Evolutionary conservation across 2,888 invertebrate genomes (phyloP), one percentile per base, ranked within the genome.

Genomic region (Ceraclea dissimilis): DNA sequence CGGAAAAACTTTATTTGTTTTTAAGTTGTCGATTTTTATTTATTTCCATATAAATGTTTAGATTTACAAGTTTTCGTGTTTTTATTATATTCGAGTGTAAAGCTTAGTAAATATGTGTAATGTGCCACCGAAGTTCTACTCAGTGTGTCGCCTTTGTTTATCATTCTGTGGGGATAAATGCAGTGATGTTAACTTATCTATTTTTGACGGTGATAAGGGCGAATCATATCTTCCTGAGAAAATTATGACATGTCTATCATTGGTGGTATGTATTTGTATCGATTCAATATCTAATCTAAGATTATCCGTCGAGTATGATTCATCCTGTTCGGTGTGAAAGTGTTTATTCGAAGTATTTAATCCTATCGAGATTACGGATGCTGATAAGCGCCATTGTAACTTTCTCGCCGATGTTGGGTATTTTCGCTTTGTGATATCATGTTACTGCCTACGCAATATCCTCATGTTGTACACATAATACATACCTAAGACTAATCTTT

Each of bases 141-240:
- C 88, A 84, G 86, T 91, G 81, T 90, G 90, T 87, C 89, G 90
- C 80, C 86, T 91, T 84, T 91, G 90, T 85, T 86, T 91, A 84
- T 88, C 89, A 79, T 81, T 82, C 73, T 80, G 79, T 79, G 82
- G 83, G 75, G 79, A 78, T 78, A 78, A 78, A 76, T 79, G 78
- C 76, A 79, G 84, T 81, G 86, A 86, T 81, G 82, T 81, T 78
- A 84, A 82, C 78, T 80, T 84, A 77, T 83, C 84, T 79, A 83
- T 86, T 78, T 86, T 86, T 76, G 84, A 85, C 75, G 84, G 84
- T 79, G 83, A 84, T 79, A 84, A 82, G 76, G 78, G 80, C 72
- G 82, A 83, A 75, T 79, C 82, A 69, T 80, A 78, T 68, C 80
- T 82, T 70, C 79, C 81, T 79, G 79, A 81, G 75, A 82, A 84